phyloP scores from a whole-genome alignment of 2,888 invertebrate species.

The Formica aserva region DNA sequence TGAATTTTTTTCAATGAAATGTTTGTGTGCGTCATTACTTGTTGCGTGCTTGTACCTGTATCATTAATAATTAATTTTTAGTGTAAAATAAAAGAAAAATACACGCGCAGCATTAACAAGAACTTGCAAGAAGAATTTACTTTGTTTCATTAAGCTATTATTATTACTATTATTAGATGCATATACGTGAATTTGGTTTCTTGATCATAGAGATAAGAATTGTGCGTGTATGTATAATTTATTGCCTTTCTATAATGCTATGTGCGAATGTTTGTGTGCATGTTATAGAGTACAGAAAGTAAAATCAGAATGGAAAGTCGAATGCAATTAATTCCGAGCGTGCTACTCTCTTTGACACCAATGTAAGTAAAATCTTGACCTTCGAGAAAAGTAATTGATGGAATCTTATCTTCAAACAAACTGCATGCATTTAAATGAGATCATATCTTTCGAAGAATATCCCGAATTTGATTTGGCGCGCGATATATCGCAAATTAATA shows the following conservation, averaged over 20 bases:
- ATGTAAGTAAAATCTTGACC: constrained; percentile 61
- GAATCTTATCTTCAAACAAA: neutral
- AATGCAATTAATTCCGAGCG: constrained; percentile 64
- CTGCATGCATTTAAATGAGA: neutral
- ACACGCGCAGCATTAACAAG: neutral
- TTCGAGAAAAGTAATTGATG: constrained; percentile 29
- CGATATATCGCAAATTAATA: constrained; percentile 15
- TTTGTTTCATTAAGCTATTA: constrained; percentile 4
- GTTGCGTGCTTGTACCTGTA: neutral
- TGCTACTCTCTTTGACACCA: constrained; percentile 57
- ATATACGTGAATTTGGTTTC: neutral
- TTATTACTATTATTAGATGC: constrained; percentile 4
- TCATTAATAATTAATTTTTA: constrained; percentile 3
- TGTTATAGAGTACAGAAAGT: constrained; percentile 62
- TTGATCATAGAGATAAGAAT: neutral
- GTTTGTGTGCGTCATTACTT: neutral
- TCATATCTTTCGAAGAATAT: neutral
- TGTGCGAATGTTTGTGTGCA: neutral
- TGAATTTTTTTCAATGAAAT: neutral
- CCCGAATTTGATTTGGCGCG: constrained; percentile 14
- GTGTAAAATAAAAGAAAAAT: neutral
- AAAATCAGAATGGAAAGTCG: constrained; percentile 74
- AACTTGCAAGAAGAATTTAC: neutral
- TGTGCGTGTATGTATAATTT: constrained; percentile 11
- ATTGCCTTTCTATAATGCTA: neutral